Evolutionary conservation across 2,113 vertebrate species (phyloP).

Genomic region (Megaceryle torquata): DNA sequence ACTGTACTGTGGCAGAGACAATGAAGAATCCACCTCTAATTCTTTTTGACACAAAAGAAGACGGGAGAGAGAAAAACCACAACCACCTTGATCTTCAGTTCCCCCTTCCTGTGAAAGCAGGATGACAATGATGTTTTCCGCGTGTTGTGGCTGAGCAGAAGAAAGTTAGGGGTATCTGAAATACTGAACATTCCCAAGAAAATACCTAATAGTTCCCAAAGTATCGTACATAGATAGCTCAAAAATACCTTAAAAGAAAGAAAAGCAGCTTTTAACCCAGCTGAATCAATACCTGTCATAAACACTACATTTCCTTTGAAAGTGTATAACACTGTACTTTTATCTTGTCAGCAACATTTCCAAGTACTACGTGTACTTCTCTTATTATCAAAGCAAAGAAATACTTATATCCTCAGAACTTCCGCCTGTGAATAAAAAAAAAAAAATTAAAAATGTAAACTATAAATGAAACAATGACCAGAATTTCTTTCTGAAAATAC

Average conservation of each 20-base stretch:
- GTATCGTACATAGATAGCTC: background rate
- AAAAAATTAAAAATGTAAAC: background rate
- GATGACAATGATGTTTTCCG: background rate
- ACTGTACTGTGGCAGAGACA: background rate
- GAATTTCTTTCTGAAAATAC: background rate
- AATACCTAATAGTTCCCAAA: background rate
- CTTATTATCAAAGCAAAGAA: slow-evolving; percentile 57
- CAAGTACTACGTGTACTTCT: slow-evolving; percentile 25
- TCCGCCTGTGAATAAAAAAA: slow-evolving; percentile 17
- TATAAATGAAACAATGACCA: background rate
- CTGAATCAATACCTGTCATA: slow-evolving; percentile 27
- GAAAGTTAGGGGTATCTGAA: background rate
- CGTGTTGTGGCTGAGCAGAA: background rate
- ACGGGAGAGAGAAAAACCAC: background rate
- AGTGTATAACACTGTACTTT: background rate
- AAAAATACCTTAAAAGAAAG: slow-evolving; percentile 1
- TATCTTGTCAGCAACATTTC: slow-evolving; percentile 58
- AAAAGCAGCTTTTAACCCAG: slow-evolving; percentile 47
- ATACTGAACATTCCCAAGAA: background rate
- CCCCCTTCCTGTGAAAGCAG: background rate
- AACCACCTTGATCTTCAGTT: background rate
- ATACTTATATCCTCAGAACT: slow-evolving; percentile 17
- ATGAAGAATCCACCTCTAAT: background rate
- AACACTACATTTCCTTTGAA: slow-evolving; percentile 10
- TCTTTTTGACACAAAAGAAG: slow-evolving; percentile 7